Percentiles rank a stretch among this genome's conserved stretches.
Conservation (phyloP, 1,140 invertebrate genomes). For the Caenorhabditis remanei region DNA sequence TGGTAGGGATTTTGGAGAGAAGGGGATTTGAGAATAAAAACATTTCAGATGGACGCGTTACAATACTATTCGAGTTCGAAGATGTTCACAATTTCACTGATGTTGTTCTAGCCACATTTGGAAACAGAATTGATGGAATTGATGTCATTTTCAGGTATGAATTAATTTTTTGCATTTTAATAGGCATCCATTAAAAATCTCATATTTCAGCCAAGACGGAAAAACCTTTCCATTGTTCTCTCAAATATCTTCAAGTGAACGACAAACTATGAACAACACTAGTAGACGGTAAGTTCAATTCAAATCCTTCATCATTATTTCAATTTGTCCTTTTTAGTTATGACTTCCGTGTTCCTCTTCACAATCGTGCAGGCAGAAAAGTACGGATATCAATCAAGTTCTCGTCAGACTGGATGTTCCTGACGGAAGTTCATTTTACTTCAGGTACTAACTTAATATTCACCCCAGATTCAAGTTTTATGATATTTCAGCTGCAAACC, state of each 20-base stretch:
- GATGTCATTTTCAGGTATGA: constrained; percentile 61
- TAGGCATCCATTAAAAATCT: no score
- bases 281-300: constrained; percentile 31
- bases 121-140: constrained; percentile 60
- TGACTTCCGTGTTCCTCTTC: constrained; percentile 56
- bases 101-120: constrained; percentile 53
- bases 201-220: constrained; percentile 59
- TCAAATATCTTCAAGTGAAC: constrained; percentile 48
- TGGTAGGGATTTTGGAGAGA: neutral
- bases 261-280: constrained; percentile 38
- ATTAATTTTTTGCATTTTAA: no score
- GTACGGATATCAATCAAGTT: constrained; percentile 61
- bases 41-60: constrained; percentile 59
- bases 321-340: neutral
- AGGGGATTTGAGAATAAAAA: neutral
- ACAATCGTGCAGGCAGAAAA: constrained; percentile 50
- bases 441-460: constrained; percentile 42
- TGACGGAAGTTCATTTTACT: constrained; percentile 65
- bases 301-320: neutral
- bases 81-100: constrained; percentile 65
- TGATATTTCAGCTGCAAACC: neutral
- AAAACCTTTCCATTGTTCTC: constrained; percentile 57
- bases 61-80: constrained; percentile 64
- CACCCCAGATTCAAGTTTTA: neutral
- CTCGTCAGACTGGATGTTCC: constrained; percentile 62